Conservation (phyloP, 1,140 invertebrate genomes). For the Tyrophagus putrescentiae region DNA sequence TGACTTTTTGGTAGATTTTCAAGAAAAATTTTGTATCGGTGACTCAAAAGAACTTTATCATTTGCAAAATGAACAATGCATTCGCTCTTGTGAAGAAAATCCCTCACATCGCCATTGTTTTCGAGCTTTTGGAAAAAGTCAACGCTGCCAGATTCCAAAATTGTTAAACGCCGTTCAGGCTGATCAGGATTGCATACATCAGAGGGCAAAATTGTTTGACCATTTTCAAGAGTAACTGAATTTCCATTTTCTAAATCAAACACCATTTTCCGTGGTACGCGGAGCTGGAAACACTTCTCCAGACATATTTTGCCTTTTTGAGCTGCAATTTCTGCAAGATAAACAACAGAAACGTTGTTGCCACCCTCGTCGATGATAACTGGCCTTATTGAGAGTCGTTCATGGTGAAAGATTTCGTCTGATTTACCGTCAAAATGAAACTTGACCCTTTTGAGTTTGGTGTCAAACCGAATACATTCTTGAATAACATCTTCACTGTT, state of each 20-base stretch:
- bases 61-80: conserved; percentile 74
- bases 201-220: conserved; percentile 50
- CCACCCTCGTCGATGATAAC: not conserved
- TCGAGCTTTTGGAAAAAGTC: conserved; percentile 50
- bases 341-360: conserved; percentile 20
- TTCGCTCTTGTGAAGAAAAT: conserved; percentile 35
- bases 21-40: conserved; percentile 59
- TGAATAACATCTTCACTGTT: not conserved
- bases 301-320: conserved; percentile 52
- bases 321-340: conserved; percentile 45
- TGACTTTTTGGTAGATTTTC: conserved; percentile 30
- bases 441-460: not conserved
- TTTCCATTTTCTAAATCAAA: conserved; percentile 62
- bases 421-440: conserved; percentile 13
- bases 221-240: conserved; percentile 56
- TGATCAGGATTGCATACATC: conserved; percentile 59
- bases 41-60: conserved; percentile 45
- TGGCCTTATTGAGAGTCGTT: not conserved
- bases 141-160: conserved; percentile 60
- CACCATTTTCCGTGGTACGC: conserved; percentile 64
- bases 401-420: not conserved
- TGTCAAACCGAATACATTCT: conserved; percentile 1
- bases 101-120: conserved; percentile 30
- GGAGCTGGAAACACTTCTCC: conserved; percentile 63
- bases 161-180: conserved; percentile 48